Conservation (phyloP, 2,888 invertebrate genomes). For the Epirrita christyi region DNA sequence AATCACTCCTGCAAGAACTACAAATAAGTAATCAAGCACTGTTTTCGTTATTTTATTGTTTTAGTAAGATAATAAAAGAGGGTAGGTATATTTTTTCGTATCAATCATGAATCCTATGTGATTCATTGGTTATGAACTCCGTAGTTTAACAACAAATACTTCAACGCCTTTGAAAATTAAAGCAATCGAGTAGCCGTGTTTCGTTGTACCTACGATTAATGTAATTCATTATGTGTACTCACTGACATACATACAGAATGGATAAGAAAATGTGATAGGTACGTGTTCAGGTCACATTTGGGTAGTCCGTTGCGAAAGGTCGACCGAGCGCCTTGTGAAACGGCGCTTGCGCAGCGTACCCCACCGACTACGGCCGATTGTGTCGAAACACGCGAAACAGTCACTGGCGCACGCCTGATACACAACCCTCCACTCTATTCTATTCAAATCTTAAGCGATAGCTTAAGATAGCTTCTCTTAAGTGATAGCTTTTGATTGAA, state of each 20-base stretch:
- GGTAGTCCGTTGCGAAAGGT: constrained; percentile 82
- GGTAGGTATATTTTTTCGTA: too few species aligned
- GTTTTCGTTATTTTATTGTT: not conserved
- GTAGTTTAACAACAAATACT: too few species aligned
- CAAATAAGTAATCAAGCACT: not conserved
- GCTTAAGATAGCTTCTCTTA: not conserved
- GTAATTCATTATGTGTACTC: constrained; percentile 22
- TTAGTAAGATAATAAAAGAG: not conserved
- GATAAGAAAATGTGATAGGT: constrained; percentile 67
- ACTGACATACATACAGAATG: constrained; percentile 47
- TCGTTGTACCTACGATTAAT: constrained; percentile 8
- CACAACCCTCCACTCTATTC: constrained; percentile 54
- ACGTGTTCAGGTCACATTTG: constrained; percentile 83
- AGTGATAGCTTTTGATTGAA: not conserved
- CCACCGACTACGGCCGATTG: constrained; percentile 69
- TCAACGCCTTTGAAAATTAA: too few species aligned
- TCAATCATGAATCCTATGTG: too few species aligned
- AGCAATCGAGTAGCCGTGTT: not conserved
- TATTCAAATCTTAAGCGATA: constrained; percentile 11
- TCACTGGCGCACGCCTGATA: constrained; percentile 65
- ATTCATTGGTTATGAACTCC: too few species aligned
- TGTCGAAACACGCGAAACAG: constrained; percentile 77
- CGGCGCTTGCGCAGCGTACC: constrained; percentile 80
- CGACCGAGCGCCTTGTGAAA: constrained; percentile 81
- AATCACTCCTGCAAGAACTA: not conserved